Base-by-base conservation (phyloP, 2,797 vertebrate genomes). In the Thamnophis elegans region DNA sequence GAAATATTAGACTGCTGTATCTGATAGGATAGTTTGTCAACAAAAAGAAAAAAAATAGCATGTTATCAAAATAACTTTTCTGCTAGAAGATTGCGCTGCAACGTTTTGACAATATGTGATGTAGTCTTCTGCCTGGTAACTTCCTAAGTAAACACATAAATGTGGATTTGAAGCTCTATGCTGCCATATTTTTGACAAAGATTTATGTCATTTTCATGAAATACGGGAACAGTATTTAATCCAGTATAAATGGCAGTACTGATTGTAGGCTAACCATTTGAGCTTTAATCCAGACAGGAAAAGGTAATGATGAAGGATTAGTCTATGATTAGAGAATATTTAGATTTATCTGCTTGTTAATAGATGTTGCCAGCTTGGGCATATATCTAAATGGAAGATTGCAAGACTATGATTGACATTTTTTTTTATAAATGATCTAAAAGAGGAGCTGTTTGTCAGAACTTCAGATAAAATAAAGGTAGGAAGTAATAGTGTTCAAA, bases 271-370 rank as follows among this genome's bases (percentile, higher is more conserved):
- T 55, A 42, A 26, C 12, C 54, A 90, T 90, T 8, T 90, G 53
- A 90, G 32, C 14, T 51, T 65, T 53, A 89, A 68, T 25, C 2
- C 88, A n/a, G 12, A 78, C 32, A 42, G 5, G 62, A 55, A 20
- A 78, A 26, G 47, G 20, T 53, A 89, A 68, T 68, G 60, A 89
- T 68, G 28, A 65, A 51, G 65, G 53, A 32, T 32, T 32, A 90
- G 7, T 10, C 53, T 26, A 78, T 32, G 65, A 11, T 47, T 85
- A 85, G 11, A 85, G 53, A 54, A 60, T 10, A 62, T n/a, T 60
- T 60, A 51, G 20, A 92, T 14, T 91, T 94, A 91, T 32, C 28
- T 88, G 90, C 73, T 47, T 82, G 10, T 82, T 47, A 82, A 82
- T 82, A 36, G 73, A 47, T 82, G 18, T 47, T 82, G 73, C 36